Conservation (phyloP, 1,140 invertebrate genomes). For the Achroia grisella region DNA sequence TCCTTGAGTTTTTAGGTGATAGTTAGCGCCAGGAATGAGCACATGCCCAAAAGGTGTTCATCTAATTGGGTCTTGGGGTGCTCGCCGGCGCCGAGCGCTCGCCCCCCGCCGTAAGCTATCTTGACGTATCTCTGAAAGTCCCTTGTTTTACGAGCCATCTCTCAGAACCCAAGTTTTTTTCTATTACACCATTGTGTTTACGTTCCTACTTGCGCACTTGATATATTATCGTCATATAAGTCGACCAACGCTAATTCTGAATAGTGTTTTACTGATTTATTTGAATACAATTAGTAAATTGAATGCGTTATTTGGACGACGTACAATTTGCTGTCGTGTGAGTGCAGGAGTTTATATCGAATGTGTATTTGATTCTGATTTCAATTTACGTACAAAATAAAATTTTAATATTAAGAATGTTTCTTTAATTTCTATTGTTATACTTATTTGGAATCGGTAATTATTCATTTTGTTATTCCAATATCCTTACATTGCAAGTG, state of each 20-base stretch:
- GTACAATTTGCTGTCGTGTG: too few species aligned
- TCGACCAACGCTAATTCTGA: slow-evolving; percentile 39
- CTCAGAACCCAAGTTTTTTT: slow-evolving; percentile 43
- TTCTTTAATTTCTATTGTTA: too few species aligned
- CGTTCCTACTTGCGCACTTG: slow-evolving; percentile 40
- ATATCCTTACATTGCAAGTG: too few species aligned
- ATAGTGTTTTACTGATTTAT: slow-evolving; percentile 19
- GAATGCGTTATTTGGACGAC: too few species aligned
- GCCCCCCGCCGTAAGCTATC: slow-evolving; percentile 61
- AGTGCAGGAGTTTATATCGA: too few species aligned
- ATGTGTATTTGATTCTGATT: too few species aligned
- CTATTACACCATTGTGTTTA: slow-evolving; percentile 51
- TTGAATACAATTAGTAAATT: too few species aligned
- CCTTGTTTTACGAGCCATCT: slow-evolving; percentile 66
- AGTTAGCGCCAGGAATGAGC: slow-evolving; percentile 52
- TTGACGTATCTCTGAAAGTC: slow-evolving; percentile 68
- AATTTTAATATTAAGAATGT: too few species aligned
- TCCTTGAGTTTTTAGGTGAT: slow-evolving; percentile 46
- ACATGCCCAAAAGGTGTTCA: slow-evolving; percentile 70
- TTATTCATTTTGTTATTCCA: too few species aligned
- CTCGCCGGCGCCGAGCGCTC: slow-evolving; percentile 35
- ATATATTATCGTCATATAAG: slow-evolving; percentile 54
- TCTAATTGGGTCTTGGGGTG: slow-evolving; percentile 60
- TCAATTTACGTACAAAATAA: too few species aligned
- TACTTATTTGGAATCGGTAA: too few species aligned